phyloP scores from a whole-genome alignment of 2,113 vertebrate genomes.

The Pimephales promelas region DNA sequence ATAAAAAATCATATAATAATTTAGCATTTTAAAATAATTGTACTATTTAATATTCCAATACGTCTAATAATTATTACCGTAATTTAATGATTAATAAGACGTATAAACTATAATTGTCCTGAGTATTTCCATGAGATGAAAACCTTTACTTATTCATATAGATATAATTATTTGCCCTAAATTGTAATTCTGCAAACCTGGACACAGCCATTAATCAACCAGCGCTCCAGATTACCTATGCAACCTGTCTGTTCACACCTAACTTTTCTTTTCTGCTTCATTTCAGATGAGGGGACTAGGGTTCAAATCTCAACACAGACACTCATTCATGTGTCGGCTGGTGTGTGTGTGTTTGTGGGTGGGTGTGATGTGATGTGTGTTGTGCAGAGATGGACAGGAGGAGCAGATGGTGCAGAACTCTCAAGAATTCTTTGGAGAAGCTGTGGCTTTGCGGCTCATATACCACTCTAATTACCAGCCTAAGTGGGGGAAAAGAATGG shows the following conservation, averaged over 20 bases:
- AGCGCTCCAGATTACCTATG: constrained; percentile 26
- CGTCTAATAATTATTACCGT: background rate
- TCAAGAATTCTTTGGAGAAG: constrained; percentile 39
- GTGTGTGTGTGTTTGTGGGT: background rate
- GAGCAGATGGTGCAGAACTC: constrained; percentile 51
- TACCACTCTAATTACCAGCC: constrained; percentile 51
- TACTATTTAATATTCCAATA: background rate
- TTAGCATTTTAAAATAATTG: background rate
- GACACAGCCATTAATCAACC: constrained; percentile 47
- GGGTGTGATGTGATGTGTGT: constrained; percentile 18
- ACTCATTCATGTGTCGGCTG: constrained; percentile 17
- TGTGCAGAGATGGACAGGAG: constrained; percentile 24
- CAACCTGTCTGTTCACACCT: constrained; percentile 40
- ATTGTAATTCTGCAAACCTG: constrained; percentile 45
- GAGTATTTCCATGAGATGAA: background rate
- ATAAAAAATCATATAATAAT: background rate
- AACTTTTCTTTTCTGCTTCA: constrained; percentile 41
- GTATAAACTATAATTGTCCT: background rate
- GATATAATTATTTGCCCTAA: background rate
- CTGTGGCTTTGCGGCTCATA: constrained; percentile 52
- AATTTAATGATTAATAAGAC: background rate
- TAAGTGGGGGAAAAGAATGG: constrained; percentile 42
- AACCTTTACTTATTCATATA: constrained; percentile 8
- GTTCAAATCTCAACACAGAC: constrained; percentile 21
- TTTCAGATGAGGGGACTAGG: constrained; percentile 41